Conservation (phyloP, 2,113 vertebrate genomes). For the Zosterops hypoxanthus region DNA sequence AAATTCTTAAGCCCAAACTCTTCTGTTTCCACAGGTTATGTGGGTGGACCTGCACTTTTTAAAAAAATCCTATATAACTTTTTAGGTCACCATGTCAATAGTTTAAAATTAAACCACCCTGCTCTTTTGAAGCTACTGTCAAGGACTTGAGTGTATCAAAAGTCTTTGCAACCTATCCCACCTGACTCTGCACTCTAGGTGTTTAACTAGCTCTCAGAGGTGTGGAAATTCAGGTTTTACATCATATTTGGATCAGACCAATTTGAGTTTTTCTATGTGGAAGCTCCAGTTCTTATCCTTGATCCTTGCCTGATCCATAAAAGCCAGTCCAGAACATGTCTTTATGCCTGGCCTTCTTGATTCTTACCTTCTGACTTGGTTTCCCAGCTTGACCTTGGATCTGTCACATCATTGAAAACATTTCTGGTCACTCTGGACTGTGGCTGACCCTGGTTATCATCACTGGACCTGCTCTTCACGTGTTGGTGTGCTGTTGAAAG, state of each 20-base stretch:
- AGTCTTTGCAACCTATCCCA: background rate
- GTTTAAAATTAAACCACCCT: background rate
- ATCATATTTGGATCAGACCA: background rate
- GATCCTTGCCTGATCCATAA: background rate
- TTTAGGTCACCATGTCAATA: background rate
- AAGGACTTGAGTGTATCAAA: background rate
- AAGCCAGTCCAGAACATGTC: fast-evolving
- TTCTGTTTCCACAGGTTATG: background rate
- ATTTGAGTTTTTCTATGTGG: background rate
- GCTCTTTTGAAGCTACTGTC: background rate
- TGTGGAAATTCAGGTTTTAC: background rate
- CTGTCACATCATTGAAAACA: background rate
- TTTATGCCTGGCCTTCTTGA: background rate
- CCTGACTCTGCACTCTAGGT: fast-evolving
- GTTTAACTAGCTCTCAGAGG: background rate
- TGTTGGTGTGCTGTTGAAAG: background rate
- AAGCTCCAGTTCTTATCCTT: background rate
- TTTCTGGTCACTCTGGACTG: background rate
- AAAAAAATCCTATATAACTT: background rate
- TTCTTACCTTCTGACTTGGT: background rate
- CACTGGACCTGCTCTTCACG: background rate
- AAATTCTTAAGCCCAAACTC: background rate
- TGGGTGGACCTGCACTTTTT: background rate
- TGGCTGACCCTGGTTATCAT: background rate
- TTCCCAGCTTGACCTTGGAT: background rate